A percentile compares a stretch with the other conserved stretches of the same genome.
Evolutionary conservation across 2,797 vertebrate genomes (phyloP).

Genomic region (Triplophysa bombifrons): DNA sequence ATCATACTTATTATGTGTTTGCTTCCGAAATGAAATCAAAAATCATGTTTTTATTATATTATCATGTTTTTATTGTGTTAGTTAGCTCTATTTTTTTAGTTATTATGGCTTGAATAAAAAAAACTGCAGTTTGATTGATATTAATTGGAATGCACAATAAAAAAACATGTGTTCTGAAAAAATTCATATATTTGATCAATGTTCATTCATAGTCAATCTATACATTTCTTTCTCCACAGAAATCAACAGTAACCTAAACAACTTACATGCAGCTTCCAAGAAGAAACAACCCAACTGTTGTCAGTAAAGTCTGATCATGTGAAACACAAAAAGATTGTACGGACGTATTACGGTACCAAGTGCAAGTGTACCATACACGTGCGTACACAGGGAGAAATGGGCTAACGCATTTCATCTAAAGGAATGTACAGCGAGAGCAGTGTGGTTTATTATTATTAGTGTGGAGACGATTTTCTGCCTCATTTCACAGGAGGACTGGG

Average conservation of each 20-base stretch:
- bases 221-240: slow-evolving; percentile 66
- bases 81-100: too few relatives aligned
- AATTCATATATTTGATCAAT: not conserved
- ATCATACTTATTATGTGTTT: not conserved
- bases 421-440: slow-evolving; percentile 52
- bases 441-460: slow-evolving; percentile 26
- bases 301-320: slow-evolving; percentile 67
- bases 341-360: slow-evolving; percentile 46
- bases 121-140: too few relatives aligned
- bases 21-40: too few relatives aligned
- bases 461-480: slow-evolving; percentile 58
- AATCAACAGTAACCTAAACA: slow-evolving; percentile 84
- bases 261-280: slow-evolving; percentile 76
- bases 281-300: slow-evolving; percentile 89
- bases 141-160: too few relatives aligned
- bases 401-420: slow-evolving; percentile 47
- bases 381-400: slow-evolving; percentile 12
- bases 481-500: not conserved
- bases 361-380: not conserved
- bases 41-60: too few relatives aligned
- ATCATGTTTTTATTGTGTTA: too few relatives aligned
- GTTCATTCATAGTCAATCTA: not conserved
- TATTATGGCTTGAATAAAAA: too few relatives aligned
- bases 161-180: too few relatives aligned
- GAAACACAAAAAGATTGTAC: slow-evolving; percentile 40